phyloP scores from a whole-genome alignment of 2,113 vertebrate species.

The Hippolais icterina region DNA sequence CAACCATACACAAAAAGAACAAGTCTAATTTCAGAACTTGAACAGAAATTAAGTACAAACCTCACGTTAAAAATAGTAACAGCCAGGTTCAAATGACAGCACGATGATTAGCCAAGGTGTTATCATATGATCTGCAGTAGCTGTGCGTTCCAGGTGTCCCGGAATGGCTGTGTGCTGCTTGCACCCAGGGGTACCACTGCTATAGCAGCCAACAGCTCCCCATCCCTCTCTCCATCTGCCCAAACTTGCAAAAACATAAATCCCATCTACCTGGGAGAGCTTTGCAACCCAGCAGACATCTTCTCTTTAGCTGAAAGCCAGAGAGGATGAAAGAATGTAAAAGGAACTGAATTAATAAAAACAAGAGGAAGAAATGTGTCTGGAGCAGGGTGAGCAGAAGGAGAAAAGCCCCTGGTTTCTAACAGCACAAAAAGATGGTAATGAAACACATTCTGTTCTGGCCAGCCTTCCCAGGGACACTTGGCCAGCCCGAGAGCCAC shows the following conservation, averaged over 20 bases:
- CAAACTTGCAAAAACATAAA: conserved; percentile 28
- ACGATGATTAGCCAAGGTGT: conserved; percentile 6
- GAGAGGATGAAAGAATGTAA: background rate
- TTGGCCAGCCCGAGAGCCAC: background rate
- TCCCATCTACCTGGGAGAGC: conserved; percentile 24
- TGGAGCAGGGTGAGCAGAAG: background rate
- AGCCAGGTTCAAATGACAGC: conserved; percentile 10
- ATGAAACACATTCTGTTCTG: fast-evolving
- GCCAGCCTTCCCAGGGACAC: background rate
- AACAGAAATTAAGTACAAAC: background rate
- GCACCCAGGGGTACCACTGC: background rate
- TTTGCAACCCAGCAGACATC: background rate
- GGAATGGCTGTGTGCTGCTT: background rate
- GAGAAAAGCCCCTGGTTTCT: background rate
- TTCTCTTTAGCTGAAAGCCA: background rate
- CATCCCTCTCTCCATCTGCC: conserved; percentile 36
- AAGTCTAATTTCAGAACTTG: background rate
- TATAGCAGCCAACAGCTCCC: conserved; percentile 22
- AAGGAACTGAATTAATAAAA: background rate
- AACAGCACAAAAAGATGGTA: background rate
- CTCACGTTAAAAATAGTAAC: background rate
- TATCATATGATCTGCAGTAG: background rate
- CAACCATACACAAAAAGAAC: background rate
- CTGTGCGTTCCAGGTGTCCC: background rate
- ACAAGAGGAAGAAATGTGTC: background rate